These are phyloP conservation scores for Ibidorhyncha struthersii DNA, from an alignment of 2,113 vertebrate species.

Conservation along the genomic window DNA sequence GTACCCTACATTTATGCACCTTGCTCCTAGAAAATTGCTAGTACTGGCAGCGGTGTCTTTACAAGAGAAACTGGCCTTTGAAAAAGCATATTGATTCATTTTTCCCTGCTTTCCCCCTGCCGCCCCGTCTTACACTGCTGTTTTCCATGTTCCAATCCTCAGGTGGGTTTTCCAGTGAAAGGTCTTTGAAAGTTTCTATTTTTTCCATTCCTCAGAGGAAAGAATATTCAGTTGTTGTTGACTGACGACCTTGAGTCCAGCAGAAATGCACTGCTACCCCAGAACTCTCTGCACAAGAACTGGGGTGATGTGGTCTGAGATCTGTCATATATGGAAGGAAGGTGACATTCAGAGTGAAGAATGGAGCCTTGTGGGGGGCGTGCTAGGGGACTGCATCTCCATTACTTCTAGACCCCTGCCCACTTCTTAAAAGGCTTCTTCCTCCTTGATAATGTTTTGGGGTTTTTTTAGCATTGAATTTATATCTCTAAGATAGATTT, in stretches of 20 bases:
- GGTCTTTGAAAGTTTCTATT: neutral
- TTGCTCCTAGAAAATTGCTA: neutral
- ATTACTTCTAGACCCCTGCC: neutral
- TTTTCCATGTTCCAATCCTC: neutral
- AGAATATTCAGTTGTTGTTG: neutral
- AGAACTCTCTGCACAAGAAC: neutral
- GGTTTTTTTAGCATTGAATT: neutral
- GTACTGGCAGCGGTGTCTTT: neutral
- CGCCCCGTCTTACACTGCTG: neutral
- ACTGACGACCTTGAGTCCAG: neutral
- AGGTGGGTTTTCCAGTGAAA: neutral
- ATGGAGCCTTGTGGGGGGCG: neutral
- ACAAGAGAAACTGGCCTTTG: neutral
- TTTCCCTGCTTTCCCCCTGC: neutral
- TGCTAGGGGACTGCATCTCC: neutral
- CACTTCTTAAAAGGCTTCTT: neutral
- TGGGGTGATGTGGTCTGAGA: neutral
- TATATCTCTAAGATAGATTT: neutral
- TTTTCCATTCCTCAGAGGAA: neutral
- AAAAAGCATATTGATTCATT: neutral
- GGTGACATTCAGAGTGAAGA: neutral
- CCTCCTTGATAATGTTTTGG: neutral
- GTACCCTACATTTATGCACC: neutral
- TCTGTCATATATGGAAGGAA: neutral
- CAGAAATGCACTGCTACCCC: neutral